Evolutionary conservation across 2,113 vertebrate species (phyloP).

Genomic region (Grammomys dolichurus): DNA sequence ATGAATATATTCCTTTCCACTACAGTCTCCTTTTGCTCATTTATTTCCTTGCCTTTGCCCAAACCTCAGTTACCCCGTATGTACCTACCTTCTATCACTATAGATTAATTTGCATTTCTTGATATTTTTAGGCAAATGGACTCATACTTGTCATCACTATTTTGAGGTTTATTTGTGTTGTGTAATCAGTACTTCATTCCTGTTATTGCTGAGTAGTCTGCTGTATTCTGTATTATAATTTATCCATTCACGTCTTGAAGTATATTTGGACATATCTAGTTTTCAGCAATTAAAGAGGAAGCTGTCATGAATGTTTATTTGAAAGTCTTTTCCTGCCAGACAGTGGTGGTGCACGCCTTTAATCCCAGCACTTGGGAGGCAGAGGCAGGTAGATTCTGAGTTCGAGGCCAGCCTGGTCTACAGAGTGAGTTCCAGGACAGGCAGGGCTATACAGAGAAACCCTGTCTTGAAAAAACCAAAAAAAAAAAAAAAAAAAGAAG

Average conservation of each 20-base stretch:
- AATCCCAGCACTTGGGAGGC: too few species aligned
- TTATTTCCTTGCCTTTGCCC: not conserved
- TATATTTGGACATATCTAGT: not conserved
- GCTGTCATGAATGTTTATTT: not conserved
- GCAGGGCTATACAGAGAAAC: too few species aligned
- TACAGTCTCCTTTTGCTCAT: not conserved
- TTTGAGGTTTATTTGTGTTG: not conserved
- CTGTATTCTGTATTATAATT: not conserved
- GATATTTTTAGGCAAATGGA: conserved; percentile 22
- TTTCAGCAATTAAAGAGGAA: conserved; percentile 34
- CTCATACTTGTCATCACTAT: not conserved
- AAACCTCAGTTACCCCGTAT: not conserved
- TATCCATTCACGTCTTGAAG: not conserved
- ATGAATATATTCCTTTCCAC: not conserved
- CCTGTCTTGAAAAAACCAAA: too few species aligned
- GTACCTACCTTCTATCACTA: not conserved
- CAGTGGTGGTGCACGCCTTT: too few species aligned
- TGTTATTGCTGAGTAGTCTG: not conserved
- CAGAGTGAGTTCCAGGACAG: too few species aligned
- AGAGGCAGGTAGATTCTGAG: too few species aligned
- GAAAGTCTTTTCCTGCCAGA: not conserved
- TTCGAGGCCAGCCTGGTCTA: too few species aligned
- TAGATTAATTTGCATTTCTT: not conserved
- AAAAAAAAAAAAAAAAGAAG: too few species aligned
- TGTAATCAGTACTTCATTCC: not conserved